Percentiles rank a stretch among this genome's conserved stretches.
Conservation (phyloP, 2,888 invertebrate species). For the Galerucella calmariensis region DNA sequence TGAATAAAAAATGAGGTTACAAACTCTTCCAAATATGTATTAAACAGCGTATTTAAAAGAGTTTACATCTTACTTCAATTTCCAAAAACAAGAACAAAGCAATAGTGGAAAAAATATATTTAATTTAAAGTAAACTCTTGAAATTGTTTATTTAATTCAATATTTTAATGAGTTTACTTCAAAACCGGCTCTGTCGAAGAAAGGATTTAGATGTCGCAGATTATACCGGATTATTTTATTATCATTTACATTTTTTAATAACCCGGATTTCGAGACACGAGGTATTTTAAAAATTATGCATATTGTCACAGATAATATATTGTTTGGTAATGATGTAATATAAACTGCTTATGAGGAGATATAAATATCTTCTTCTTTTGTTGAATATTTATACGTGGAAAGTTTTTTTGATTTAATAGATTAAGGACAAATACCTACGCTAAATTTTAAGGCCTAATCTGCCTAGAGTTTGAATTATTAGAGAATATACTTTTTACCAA, state of each 20-base stretch:
- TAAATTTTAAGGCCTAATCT: background rate
- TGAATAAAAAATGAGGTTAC: no score
- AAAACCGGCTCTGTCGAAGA: slow-evolving; percentile 1
- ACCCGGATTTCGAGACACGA: slow-evolving; percentile 6
- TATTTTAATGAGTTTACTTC: background rate
- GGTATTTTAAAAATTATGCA: slow-evolving; percentile 6
- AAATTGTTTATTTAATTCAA: background rate
- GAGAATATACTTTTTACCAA: no score
- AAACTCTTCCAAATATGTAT: no score
- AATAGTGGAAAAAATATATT: no score
- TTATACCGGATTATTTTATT: slow-evolving; percentile 14
- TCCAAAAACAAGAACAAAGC: no score
- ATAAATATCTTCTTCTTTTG: background rate
- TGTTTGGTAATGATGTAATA: slow-evolving; percentile 9
- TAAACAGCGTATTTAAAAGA: no score
- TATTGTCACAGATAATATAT: slow-evolving; percentile 16
- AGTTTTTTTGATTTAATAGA: background rate
- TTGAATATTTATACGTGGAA: background rate
- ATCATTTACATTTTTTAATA: slow-evolving; percentile 5
- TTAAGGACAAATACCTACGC: background rate
- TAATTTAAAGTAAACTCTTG: no score
- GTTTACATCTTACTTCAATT: no score
- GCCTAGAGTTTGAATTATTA: no score
- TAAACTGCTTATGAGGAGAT: background rate
- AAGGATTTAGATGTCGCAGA: background rate